These are phyloP conservation scores for Nemurella pictetii DNA, from an alignment of 2,888 invertebrate species.

Conservation along the genomic window DNA sequence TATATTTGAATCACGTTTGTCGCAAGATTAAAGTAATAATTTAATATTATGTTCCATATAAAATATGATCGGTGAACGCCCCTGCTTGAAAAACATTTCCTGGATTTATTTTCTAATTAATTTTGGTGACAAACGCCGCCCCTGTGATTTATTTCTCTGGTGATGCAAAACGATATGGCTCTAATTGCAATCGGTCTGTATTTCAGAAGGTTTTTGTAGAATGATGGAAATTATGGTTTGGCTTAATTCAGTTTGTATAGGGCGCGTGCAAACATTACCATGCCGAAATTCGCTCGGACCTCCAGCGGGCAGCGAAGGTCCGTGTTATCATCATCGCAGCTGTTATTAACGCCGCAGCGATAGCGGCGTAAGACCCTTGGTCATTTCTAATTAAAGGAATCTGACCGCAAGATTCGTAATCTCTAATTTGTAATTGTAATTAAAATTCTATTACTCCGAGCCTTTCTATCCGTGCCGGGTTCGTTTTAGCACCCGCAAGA, in stretches of 20 bases:
- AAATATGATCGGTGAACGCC: no score
- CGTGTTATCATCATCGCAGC: background rate
- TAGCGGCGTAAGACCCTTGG: background rate
- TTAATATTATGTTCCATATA: no score
- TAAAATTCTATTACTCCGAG: constrained; percentile 14
- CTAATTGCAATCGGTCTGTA: background rate
- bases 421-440: constrained; percentile 24
- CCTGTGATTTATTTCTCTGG: background rate
- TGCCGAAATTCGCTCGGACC: background rate
- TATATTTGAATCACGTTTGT: no score
- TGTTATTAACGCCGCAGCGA: background rate
- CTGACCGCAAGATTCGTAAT: background rate
- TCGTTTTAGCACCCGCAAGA: no score
- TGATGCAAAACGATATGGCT: background rate
- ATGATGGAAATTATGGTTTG: background rate
- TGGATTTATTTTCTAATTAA: no score
- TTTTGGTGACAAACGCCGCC: no score
- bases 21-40: no score
- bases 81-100: no score
- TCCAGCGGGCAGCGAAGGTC: background rate
- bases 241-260: background rate
- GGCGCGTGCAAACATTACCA: background rate
- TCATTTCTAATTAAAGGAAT: background rate
- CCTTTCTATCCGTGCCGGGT: background rate
- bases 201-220: background rate